Base-by-base conservation (phyloP, 2,888 invertebrate species). In the Watsonalla binaria region DNA sequence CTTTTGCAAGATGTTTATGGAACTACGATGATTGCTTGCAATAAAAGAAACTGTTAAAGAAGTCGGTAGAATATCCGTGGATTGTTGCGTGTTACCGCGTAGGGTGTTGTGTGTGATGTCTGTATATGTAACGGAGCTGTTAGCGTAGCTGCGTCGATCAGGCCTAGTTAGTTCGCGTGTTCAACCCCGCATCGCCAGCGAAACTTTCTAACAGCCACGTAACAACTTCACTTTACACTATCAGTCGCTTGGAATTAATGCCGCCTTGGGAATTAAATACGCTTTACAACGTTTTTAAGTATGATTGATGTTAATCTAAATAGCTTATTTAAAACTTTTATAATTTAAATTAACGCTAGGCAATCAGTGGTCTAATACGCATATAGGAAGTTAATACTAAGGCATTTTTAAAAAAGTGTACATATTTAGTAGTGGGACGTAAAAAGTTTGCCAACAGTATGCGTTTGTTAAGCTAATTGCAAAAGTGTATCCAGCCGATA, bases 141-240 rank as follows among this genome's bases (percentile, higher is more conserved):
- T 60, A 56, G 53, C 46, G 46, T 58, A 56, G 68, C 60, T 11
- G 64, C 64, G 67, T 76, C 72, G 72, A 76, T 74, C 70, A 72
- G 62, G 62, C 63, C 70, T 72, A 72, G 79, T 76, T 78, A 78
- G 78, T 68, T 82, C 63, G 82, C 83, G 80, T 81, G 84, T 70
- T 71, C 68, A 68, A 70, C 68, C 60, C 66, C 66, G 68, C 71
- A 74, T 70, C 64, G 73, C 66, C 63, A 54, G 76, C 70, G 70
- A 68, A 82, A 82, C 65, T 82, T 82, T 81, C 78, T 80, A 82
- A 84, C 82, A 74, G 75, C 75, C 63, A 62, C 68, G 71, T 74
- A 77, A 80, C 80, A 80, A 78, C 78, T 80, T 72, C 77, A 81
- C 78, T 75, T 72, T 73, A 65, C 74, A 78, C 70, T 63, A 65